Percentiles rank a stretch among this genome's conserved stretches.
phyloP scores from a whole-genome alignment of 1,140 invertebrate genomes.

The Pteromalus puparum region DNA sequence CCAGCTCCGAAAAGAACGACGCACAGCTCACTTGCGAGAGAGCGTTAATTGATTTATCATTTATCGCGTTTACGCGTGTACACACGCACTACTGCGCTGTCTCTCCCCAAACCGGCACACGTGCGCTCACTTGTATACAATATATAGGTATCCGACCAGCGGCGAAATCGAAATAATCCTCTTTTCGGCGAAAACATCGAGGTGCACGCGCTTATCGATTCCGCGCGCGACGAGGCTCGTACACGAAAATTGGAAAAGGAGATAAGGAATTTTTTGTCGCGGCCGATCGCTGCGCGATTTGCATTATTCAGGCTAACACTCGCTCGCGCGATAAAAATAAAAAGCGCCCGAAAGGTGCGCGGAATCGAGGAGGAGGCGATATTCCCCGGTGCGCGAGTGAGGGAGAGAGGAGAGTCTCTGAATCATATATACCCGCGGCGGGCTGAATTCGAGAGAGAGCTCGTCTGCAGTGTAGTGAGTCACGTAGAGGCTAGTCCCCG shows the following conservation, averaged over 20 bases:
- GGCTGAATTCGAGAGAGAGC: not conserved
- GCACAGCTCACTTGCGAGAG: not conserved
- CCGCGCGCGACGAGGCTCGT: not conserved
- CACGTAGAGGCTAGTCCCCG: not conserved
- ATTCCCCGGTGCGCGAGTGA: not conserved
- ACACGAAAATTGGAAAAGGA: constrained; percentile 5
- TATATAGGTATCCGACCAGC: not conserved
- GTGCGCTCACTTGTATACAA: not conserved
- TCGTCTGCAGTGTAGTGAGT: constrained; percentile 1
- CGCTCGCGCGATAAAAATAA: constrained; percentile 12
- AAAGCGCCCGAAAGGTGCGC: not conserved
- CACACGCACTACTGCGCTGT: too few species aligned
- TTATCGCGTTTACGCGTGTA: not conserved
- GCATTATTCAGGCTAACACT: constrained; percentile 33
- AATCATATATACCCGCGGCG: constrained; percentile 1
- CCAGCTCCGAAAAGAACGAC: not conserved
- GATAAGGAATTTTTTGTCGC: constrained; percentile 25
- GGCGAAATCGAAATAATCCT: not conserved
- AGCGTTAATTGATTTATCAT: constrained; percentile 38
- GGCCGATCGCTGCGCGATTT: constrained; percentile 1
- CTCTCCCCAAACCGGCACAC: too few species aligned
- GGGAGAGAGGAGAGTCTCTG: not conserved
- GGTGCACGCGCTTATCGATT: not conserved
- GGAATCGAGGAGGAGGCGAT: not conserved
- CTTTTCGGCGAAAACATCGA: constrained; percentile 1